phyloP scores from a whole-genome alignment of 2,888 invertebrate genomes.

The Aradus depressus region DNA sequence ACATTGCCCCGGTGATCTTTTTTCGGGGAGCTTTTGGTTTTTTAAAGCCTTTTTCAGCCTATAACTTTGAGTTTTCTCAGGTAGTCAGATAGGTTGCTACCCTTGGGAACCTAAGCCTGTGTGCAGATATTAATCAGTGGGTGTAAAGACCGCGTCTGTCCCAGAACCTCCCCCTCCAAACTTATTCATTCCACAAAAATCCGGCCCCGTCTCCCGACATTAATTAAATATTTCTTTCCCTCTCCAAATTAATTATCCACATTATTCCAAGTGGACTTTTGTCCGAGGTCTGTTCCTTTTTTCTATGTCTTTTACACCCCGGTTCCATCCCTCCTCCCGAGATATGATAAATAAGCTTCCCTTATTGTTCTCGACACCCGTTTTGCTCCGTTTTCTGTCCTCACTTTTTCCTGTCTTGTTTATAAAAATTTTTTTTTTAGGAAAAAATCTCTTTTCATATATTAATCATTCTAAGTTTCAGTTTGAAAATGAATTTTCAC shows the following conservation, averaged over 20 bases:
- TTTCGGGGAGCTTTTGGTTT: too few relatives aligned
- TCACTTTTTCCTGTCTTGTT: constrained; percentile 10
- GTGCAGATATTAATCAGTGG: constrained; percentile 13
- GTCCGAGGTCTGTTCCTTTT: neutral
- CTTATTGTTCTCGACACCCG: constrained; percentile 11
- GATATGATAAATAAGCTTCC: constrained; percentile 13
- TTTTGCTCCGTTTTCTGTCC: too few relatives aligned
- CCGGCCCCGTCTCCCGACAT: constrained; percentile 2
- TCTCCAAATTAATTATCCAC: constrained; percentile 16
- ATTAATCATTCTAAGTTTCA: too few relatives aligned
- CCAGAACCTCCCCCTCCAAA: constrained; percentile 2
- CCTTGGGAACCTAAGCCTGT: too few relatives aligned
- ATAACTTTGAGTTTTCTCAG: too few relatives aligned
- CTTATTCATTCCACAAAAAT: constrained; percentile 13
- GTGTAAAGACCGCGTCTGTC: too few relatives aligned
- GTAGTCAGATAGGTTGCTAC: too few relatives aligned
- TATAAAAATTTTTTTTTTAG: constrained; percentile 8
- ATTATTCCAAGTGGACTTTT: constrained; percentile 15
- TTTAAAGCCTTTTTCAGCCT: too few relatives aligned
- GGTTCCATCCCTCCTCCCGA: neutral
- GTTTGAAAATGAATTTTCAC: too few relatives aligned
- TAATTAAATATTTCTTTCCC: constrained; percentile 16
- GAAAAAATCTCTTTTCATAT: too few relatives aligned
- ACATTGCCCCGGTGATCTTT: too few relatives aligned
- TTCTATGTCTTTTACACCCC: too few relatives aligned